phyloP scores from a whole-genome alignment of 2,113 vertebrate species.

The Channa argus region DNA sequence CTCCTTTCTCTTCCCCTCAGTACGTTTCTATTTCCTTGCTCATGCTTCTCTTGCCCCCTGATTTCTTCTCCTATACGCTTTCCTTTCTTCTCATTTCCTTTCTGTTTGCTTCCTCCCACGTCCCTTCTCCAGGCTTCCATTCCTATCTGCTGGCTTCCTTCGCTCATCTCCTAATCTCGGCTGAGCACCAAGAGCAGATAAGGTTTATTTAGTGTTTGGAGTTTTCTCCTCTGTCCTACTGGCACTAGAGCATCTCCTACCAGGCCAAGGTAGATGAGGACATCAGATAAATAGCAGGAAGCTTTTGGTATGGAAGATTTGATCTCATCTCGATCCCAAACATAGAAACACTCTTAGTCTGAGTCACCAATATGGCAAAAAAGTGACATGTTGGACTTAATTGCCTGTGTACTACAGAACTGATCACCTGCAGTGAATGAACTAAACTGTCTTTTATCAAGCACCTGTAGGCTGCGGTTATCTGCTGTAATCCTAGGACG shows the following conservation, averaged over 20 bases:
- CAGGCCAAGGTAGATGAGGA: constrained; percentile 77
- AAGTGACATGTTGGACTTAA: constrained; percentile 10
- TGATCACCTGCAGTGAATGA: neutral
- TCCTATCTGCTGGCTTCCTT: constrained; percentile 47
- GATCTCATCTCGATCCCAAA: constrained; percentile 67
- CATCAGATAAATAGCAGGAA: constrained; percentile 70
- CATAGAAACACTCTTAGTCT: constrained; percentile 29
- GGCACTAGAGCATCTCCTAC: constrained; percentile 74
- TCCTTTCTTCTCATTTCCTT: neutral
- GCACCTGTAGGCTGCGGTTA: too few relatives aligned
- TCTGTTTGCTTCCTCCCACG: neutral
- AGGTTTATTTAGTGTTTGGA: constrained; percentile 79
- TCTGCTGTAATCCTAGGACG: neutral
- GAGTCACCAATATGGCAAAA: neutral
- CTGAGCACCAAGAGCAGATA: constrained; percentile 74
- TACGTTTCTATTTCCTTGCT: neutral
- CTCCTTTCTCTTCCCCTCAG: neutral
- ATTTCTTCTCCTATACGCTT: neutral
- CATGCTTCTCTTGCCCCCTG: neutral
- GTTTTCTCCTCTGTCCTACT: constrained; percentile 64
- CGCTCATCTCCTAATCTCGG: constrained; percentile 72
- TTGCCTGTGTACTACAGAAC: constrained; percentile 12
- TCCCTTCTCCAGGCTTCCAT: neutral
- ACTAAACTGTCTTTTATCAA: too few relatives aligned
- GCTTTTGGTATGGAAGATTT: constrained; percentile 68